phyloP scores from a whole-genome alignment of 2,888 invertebrate genomes.

The Ennomos erosarius region DNA sequence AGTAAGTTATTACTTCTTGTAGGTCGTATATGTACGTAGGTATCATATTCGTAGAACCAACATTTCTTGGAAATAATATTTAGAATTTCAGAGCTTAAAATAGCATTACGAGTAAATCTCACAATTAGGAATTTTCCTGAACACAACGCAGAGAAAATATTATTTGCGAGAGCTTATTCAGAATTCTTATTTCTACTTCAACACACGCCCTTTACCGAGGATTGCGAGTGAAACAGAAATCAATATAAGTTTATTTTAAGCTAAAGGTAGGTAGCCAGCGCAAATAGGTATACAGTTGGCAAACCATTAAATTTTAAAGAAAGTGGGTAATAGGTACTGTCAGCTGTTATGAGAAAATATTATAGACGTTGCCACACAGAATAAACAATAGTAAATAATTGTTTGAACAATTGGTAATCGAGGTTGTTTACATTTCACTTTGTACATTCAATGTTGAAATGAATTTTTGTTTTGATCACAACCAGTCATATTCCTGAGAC shows the following conservation, averaged over 20 bases:
- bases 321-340: slow-evolving; percentile 7
- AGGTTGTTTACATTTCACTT: slow-evolving; percentile 9
- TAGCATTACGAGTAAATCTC: background rate
- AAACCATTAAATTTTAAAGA: slow-evolving; percentile 7
- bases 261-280: background rate
- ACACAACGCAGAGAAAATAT: slow-evolving; percentile 3
- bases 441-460: slow-evolving; percentile 10
- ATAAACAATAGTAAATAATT: slow-evolving; percentile 1
- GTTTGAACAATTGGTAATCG: slow-evolving; percentile 23
- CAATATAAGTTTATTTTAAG: slow-evolving; percentile 29
- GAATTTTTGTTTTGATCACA: background rate
- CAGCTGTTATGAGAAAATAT: slow-evolving; percentile 9
- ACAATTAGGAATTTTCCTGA: slow-evolving; percentile 4
- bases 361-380: background rate
- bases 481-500: no score
- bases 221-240: slow-evolving; percentile 10
- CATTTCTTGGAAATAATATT: no score
- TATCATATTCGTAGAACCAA: no score
- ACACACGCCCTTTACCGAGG: slow-evolving; percentile 18
- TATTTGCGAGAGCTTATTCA: slow-evolving; percentile 6
- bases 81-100: no score
- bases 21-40: no score
- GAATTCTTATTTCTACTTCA: slow-evolving; percentile 13
- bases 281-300: background rate
- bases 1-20: no score